These are phyloP conservation scores for Panthera leo DNA, from an alignment of 2,113 vertebrate species.

Conservation along the genomic window DNA sequence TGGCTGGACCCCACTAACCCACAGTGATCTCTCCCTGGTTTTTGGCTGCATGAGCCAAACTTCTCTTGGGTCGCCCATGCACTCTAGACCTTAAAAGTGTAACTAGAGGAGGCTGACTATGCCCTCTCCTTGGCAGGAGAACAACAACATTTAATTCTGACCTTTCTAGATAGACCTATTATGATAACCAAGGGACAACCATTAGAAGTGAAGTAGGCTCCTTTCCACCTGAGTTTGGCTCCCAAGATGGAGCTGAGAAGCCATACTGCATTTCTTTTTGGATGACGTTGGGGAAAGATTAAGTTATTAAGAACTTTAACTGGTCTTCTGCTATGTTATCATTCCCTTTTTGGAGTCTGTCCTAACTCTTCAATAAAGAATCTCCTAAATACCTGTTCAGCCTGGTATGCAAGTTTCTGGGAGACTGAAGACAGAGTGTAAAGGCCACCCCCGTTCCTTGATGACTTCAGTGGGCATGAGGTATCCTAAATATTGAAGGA, in stretches of 20 bases:
- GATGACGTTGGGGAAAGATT: neutral
- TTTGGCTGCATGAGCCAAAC: neutral
- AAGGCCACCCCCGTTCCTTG: neutral
- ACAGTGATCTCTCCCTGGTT: neutral
- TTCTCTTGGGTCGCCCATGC: neutral
- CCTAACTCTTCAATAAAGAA: neutral
- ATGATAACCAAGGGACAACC: neutral
- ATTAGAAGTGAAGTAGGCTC: neutral
- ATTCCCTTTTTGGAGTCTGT: neutral
- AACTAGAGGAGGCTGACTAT: neutral
- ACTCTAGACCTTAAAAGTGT: neutral
- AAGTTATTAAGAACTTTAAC: neutral
- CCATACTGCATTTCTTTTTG: neutral
- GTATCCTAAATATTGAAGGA: neutral
- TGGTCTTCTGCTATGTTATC: neutral
- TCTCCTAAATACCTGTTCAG: neutral
- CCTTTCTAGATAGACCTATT: constrained; percentile 19
- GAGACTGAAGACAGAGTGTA: neutral
- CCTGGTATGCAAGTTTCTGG: neutral
- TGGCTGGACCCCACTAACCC: neutral
- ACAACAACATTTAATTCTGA: constrained; percentile 26
- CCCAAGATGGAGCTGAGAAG: constrained; percentile 20
- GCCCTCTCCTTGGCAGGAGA: neutral
- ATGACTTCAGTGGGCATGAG: neutral
- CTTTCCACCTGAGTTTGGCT: neutral